A percentile compares a stretch with the other conserved stretches of the same genome.
Evolutionary conservation across 2,113 vertebrate species (phyloP).

Genomic region (Brevimyrus niger): DNA sequence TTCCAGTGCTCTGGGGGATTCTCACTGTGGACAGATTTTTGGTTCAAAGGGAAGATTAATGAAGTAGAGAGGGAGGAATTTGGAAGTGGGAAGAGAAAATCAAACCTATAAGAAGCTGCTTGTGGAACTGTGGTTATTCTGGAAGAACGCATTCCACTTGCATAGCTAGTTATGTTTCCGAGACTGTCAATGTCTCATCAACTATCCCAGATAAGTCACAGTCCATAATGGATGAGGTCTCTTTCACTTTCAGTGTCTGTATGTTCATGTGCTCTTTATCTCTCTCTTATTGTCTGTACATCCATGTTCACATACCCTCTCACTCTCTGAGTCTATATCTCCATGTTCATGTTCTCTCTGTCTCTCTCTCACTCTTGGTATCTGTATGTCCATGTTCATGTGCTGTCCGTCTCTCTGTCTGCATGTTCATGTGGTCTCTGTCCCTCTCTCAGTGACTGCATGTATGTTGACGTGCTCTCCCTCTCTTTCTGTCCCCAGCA

Average conservation of each 20-base stretch:
- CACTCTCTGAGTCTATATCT: neutral
- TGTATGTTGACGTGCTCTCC: neutral
- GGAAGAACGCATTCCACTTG: neutral
- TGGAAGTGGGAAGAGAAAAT: neutral
- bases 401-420: neutral
- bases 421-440: neutral
- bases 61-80: neutral
- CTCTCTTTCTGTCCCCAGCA: slow-evolving; percentile 51
- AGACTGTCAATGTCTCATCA: neutral
- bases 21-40: neutral
- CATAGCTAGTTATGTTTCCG: neutral
- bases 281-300: neutral
- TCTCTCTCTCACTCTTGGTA: neutral
- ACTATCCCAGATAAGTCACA: neutral
- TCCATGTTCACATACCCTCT: neutral
- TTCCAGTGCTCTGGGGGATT: neutral
- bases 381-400: neutral
- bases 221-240: neutral
- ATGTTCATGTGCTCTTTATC: no score
- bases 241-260: no score
- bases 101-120: neutral
- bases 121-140: neutral
- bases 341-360: neutral
- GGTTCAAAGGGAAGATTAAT: neutral
- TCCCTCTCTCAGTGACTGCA: neutral